phyloP scores from a whole-genome alignment of 2,888 invertebrate genomes.

The Coleophora deauratella region DNA sequence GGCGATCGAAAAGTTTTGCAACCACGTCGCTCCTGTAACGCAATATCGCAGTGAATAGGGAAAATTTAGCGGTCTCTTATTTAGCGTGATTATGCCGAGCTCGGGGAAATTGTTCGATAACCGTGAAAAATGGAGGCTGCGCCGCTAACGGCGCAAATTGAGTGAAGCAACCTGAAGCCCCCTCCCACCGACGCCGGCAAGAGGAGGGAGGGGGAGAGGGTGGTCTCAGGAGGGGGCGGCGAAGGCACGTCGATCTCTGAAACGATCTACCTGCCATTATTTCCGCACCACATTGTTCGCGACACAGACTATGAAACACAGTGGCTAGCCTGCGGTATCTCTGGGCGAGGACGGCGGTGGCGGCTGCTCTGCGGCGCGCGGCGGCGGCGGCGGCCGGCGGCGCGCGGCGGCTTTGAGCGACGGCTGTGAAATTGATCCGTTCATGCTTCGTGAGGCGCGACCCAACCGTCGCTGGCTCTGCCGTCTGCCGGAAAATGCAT shows the following conservation, averaged over 20 bases:
- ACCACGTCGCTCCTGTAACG: neutral
- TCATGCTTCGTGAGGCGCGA: conserved; percentile 51
- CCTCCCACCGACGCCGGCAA: conserved; percentile 3
- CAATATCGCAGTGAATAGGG: conserved; percentile 5
- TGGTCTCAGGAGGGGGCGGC: neutral
- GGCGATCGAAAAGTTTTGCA: neutral
- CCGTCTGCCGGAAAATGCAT: no score
- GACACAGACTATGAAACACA: neutral
- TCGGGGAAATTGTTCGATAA: conserved; percentile 50
- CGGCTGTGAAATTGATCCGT: conserved; percentile 53
- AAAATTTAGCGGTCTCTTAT: conserved; percentile 42
- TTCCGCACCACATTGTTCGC: conserved; percentile 13
- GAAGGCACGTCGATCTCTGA: no score
- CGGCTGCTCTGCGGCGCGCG: neutral
- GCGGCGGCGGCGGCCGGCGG: neutral
- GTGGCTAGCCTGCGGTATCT: neutral
- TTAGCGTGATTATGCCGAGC: conserved; percentile 39
- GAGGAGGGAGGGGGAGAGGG: neutral
- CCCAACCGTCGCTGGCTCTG: conserved; percentile 18
- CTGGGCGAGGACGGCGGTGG: conserved; percentile 1
- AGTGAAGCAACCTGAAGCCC: conserved; percentile 42
- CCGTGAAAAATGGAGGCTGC: conserved; percentile 59
- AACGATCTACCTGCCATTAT: conserved; percentile 19
- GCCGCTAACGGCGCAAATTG: conserved; percentile 60
- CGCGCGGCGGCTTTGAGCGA: conserved; percentile 35